Evolutionary conservation across 92 coral and sea anemone species (phyloP).

Genomic region (Desmophyllum pertusum): DNA sequence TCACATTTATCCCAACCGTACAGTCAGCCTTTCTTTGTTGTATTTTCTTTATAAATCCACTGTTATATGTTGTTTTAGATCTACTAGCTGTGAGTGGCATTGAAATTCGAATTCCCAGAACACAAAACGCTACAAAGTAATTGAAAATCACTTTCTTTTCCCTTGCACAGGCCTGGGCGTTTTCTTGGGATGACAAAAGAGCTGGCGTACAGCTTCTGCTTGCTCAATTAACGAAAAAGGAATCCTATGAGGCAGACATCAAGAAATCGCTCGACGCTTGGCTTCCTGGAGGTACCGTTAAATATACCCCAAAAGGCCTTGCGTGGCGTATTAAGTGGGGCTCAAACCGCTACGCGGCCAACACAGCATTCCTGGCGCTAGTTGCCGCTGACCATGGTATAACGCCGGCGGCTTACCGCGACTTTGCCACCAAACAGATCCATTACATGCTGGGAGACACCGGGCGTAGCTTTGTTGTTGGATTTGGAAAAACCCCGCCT

Average conservation of each 20-base stretch:
- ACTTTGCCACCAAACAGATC: conserved; percentile 67
- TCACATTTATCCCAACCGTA: too few species aligned
- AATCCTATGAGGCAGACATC: conserved; percentile 38
- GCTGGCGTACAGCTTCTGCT: conserved; percentile 66
- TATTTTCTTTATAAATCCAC: too few species aligned
- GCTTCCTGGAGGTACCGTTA: conserved; percentile 62
- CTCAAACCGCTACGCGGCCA: conserved; percentile 72
- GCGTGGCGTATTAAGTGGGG: conserved; percentile 74
- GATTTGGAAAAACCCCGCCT: conserved; percentile 70
- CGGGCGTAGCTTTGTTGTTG: conserved; percentile 76
- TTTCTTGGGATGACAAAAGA: conserved; percentile 77
- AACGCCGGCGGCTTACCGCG: conserved; percentile 44
- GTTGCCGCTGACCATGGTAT: conserved; percentile 61
- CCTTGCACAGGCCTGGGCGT: conserved; percentile 53
- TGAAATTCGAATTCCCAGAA: neutral
- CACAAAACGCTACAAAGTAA: neutral
- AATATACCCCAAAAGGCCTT: conserved; percentile 65
- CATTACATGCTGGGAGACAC: conserved; percentile 70
- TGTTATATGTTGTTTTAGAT: too few species aligned
- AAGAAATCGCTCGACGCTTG: conserved; percentile 47
- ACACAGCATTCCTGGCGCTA: conserved; percentile 72
- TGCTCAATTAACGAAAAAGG: conserved; percentile 52
- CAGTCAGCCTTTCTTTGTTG: too few species aligned
- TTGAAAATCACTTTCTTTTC: neutral
- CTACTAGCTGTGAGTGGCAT: too few species aligned